Percentiles rank a stretch among this genome's conserved stretches.
These are phyloP conservation scores for Scytalopus superciliaris DNA, from an alignment of 2,113 vertebrate species.

Conservation along the genomic window DNA sequence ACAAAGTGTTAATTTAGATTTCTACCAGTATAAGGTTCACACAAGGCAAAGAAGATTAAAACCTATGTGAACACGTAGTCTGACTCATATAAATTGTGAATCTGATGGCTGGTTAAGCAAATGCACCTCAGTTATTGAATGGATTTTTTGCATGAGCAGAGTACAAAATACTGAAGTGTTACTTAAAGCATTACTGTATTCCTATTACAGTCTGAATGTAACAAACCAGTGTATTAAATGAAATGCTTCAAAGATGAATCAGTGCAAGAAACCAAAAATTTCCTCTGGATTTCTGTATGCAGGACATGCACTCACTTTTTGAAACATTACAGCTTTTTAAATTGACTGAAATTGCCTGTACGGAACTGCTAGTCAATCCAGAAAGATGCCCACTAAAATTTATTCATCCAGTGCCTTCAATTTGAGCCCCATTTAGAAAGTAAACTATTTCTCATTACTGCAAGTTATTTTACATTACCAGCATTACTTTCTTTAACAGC, in stretches of 20 bases:
- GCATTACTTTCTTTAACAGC: neutral
- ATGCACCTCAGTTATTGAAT: neutral
- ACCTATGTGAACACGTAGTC: fast-evolving
- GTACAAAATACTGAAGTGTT: neutral
- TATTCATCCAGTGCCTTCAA: neutral
- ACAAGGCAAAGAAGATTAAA: neutral
- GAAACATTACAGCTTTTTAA: neutral
- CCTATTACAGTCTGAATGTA: neutral
- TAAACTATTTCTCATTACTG: neutral
- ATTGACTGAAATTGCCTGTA: neutral
- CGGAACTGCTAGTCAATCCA: neutral
- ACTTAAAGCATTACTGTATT: neutral
- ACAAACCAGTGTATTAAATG: neutral
- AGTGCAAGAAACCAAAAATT: neutral
- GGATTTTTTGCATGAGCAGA: fast-evolving
- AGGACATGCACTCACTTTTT: neutral
- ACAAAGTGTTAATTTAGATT: neutral
- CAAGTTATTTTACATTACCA: neutral
- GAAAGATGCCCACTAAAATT: neutral
- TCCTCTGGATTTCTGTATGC: neutral
- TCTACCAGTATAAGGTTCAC: neutral
- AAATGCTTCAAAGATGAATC: neutral
- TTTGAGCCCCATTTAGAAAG: neutral
- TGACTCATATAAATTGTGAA: neutral
- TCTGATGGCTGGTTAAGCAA: neutral